A percentile compares a stretch with the other conserved stretches of the same genome.
These are phyloP conservation scores for Athalia circularis DNA, from an alignment of 2,888 invertebrate genomes.

Conservation along the genomic window DNA sequence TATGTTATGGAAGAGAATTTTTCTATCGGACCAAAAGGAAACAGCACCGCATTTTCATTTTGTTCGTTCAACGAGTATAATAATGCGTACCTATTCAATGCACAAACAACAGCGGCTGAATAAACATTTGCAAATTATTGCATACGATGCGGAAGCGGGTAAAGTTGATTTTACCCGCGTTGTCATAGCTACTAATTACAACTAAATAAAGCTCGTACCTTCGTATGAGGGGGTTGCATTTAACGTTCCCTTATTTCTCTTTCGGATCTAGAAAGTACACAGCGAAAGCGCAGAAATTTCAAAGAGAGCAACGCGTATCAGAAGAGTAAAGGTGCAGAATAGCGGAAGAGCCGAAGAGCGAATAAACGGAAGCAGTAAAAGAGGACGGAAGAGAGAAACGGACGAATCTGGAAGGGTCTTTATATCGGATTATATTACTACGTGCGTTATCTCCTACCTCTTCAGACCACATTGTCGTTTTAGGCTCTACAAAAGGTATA, in stretches of 20 bases:
- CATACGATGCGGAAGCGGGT: background rate
- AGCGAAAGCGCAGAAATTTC: too few relatives aligned
- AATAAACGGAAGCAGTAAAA: background rate
- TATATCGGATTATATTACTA: slow-evolving; percentile 50
- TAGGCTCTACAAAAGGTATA: slow-evolving; percentile 34
- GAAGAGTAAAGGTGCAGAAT: too few relatives aligned
- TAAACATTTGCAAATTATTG: too few relatives aligned
- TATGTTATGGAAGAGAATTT: background rate
- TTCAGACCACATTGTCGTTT: slow-evolving; percentile 33
- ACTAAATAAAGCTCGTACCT: slow-evolving; percentile 24
- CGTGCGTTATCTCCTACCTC: slow-evolving; percentile 52
- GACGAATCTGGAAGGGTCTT: slow-evolving; percentile 48
- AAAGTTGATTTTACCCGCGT: slow-evolving; percentile 4
- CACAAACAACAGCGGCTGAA: too few relatives aligned
- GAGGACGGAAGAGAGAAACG: slow-evolving; percentile 28
- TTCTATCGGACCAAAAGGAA: background rate
- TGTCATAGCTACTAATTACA: slow-evolving; percentile 32
- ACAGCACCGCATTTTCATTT: background rate
- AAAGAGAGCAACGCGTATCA: too few relatives aligned
- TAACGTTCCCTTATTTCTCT: background rate
- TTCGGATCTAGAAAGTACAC: background rate
- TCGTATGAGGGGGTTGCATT: slow-evolving; percentile 2
- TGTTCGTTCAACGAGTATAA: background rate
- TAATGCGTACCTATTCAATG: too few relatives aligned
- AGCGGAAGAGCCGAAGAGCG: slow-evolving; percentile 4